Percentiles rank a stretch among this genome's conserved stretches.
phyloP scores from a whole-genome alignment of 37 sponge, comb jelly and placozoan genomes.

The Tethya wilhelma region DNA sequence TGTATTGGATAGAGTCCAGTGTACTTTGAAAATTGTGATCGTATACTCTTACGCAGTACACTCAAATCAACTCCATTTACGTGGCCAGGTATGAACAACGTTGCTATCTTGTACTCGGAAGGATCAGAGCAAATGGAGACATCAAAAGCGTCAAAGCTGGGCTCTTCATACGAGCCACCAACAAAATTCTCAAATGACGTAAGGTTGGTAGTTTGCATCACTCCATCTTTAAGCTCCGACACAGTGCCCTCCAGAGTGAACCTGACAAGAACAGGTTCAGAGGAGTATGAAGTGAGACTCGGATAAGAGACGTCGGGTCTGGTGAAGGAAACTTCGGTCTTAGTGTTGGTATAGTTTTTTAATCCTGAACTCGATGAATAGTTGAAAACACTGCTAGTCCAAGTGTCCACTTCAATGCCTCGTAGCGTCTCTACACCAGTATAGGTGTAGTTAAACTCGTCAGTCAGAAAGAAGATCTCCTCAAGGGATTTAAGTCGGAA shows the following conservation, averaged over 20 bases:
- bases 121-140: neutral
- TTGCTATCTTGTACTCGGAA: neutral
- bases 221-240: neutral
- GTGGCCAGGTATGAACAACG: neutral
- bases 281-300: neutral
- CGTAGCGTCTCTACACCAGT: neutral
- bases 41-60: neutral
- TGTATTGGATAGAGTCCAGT: neutral
- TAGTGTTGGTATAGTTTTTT: neutral
- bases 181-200: neutral
- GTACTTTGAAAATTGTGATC: neutral
- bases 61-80: neutral
- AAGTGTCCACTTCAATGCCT: neutral
- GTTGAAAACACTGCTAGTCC: no score
- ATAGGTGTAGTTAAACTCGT: constrained; percentile 1
- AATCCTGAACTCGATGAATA: no score
- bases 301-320: neutral
- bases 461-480: neutral
- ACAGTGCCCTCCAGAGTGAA: neutral
- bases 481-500: neutral
- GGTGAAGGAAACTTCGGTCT: neutral
- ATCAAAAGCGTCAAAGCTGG: neutral
- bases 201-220: neutral
- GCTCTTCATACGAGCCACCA: neutral
- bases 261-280: neutral